Percentiles rank a stretch among this genome's conserved stretches.
phyloP scores from a whole-genome alignment of 2,888 invertebrate genomes.

The Junonia oenone region DNA sequence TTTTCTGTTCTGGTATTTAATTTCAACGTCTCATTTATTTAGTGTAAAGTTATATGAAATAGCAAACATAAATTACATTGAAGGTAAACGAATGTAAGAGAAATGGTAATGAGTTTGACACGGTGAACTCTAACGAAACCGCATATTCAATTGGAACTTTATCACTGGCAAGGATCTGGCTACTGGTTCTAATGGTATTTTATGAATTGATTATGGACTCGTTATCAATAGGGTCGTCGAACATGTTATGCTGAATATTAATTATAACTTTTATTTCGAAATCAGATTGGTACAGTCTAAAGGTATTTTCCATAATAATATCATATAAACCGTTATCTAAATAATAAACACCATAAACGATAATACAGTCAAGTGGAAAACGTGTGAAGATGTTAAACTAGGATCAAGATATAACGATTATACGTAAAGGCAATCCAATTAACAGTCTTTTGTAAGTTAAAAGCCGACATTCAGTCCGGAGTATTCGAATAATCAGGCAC shows the following conservation, averaged over 20 bases:
- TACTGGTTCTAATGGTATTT: slow-evolving; percentile 28
- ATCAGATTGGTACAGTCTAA: background rate
- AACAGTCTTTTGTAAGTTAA: slow-evolving; percentile 69
- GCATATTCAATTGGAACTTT: slow-evolving; percentile 24
- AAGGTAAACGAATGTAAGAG: slow-evolving; percentile 8
- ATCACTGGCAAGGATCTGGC: slow-evolving; percentile 25
- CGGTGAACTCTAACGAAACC: slow-evolving; percentile 24
- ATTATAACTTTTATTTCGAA: background rate
- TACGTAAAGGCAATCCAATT: slow-evolving; percentile 70
- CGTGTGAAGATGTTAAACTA: slow-evolving; percentile 39
- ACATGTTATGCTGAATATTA: background rate
- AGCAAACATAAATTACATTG: slow-evolving; percentile 7
- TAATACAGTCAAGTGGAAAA: background rate
- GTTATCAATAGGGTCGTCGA: slow-evolving; percentile 1
- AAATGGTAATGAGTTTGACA: slow-evolving; percentile 30
- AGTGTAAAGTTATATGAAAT: background rate
- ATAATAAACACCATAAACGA: background rate
- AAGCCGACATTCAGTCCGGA: slow-evolving; percentile 64
- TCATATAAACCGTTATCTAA: background rate
- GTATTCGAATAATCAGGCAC: slow-evolving; percentile 62
- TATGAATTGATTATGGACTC: slow-evolving; percentile 24
- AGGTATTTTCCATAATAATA: background rate
- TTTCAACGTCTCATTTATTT: slow-evolving; percentile 4
- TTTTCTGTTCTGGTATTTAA: background rate
- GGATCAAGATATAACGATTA: slow-evolving; percentile 49